Evolutionary conservation across 2,888 invertebrate species (phyloP), one percentile per base, ranked within the genome.

Genomic region (Neoaliturus tenellus): DNA sequence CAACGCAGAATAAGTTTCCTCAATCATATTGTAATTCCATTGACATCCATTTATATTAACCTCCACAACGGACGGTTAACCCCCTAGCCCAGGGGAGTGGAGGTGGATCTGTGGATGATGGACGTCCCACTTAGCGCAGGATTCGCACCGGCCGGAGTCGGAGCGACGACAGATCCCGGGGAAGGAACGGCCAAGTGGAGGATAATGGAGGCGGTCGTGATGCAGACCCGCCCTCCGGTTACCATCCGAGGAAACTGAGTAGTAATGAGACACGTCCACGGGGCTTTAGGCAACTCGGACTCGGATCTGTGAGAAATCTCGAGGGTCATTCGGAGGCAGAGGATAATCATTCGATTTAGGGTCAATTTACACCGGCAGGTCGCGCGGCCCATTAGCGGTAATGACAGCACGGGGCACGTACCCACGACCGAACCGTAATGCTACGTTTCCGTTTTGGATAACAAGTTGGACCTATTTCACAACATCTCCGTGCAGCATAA

Each of bases 261-360:
- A 1, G 41, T 75, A 75, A 75, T 75, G 75, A 75, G 75, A 48
- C 75, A 75, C 75, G 75, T 75, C 55, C 17, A 17, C 6, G 71
- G 20, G 33, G 48, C 75, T 75, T 75, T 75, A 75, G 75, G 75
- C 75, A 25, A 75, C 23, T 55, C 75, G 28, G 51, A 28, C 48
- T 41, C 41, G 48, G 48, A 48, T 75, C 75, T 75, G 75, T 75
- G 75, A 75, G 75, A 75, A 75, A 75, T 44, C 75, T 75, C 48
- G 48, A 44, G 75, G 71, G 71, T 71, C 71, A 71, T 71, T 71
- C 71, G 71, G 71, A 41, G 41, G 71, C 39, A 71, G 20, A 41
- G 71, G 35, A 71, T 75, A 75, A 75, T 75, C 75, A 75, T 75
- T 75, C 75, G 75, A 75, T 75, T 75, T 75, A 75, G 75, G 75